phyloP scores from a whole-genome alignment of 1,140 invertebrate species.

The Subanguina moxae region DNA sequence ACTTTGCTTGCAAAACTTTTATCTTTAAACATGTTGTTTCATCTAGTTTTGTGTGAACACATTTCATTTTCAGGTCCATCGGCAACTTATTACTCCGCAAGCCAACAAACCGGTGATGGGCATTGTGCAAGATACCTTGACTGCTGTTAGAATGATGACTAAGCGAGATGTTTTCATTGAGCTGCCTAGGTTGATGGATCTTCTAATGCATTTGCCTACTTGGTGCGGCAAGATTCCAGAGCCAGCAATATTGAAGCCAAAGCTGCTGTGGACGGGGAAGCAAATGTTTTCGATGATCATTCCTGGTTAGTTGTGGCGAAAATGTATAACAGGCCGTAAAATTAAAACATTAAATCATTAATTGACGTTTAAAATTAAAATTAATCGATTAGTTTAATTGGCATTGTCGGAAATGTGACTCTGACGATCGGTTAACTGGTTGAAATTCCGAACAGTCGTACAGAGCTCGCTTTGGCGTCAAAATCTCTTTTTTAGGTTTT shows the following conservation, averaged over 20 bases:
- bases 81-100: conserved; percentile 92
- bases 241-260: conserved; percentile 94
- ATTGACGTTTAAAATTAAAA: too few relatives aligned
- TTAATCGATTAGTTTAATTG: too few relatives aligned
- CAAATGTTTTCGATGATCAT: conserved; percentile 97
- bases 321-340: too few relatives aligned
- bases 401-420: too few relatives aligned
- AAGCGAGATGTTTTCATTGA: conserved; percentile 96
- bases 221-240: conserved; percentile 99
- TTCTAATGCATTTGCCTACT: conserved; percentile 94
- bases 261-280: conserved; percentile 94
- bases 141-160: conserved; percentile 98
- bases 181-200: conserved; percentile 95
- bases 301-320: conserved; percentile 69
- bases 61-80: conserved; percentile 65
- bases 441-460: too few relatives aligned
- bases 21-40: background rate
- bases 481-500: too few relatives aligned
- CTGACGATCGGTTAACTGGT: too few relatives aligned
- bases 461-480: too few relatives aligned
- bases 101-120: conserved; percentile 99
- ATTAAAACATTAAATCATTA: too few relatives aligned
- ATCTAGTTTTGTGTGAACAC: too few relatives aligned
- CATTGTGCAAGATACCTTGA: conserved; percentile 97
- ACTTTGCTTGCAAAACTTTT: background rate